Evolutionary conservation across 1,140 invertebrate species (phyloP), one percentile per base, ranked within the genome.

Genomic region (Propsilocerus akamusi): DNA sequence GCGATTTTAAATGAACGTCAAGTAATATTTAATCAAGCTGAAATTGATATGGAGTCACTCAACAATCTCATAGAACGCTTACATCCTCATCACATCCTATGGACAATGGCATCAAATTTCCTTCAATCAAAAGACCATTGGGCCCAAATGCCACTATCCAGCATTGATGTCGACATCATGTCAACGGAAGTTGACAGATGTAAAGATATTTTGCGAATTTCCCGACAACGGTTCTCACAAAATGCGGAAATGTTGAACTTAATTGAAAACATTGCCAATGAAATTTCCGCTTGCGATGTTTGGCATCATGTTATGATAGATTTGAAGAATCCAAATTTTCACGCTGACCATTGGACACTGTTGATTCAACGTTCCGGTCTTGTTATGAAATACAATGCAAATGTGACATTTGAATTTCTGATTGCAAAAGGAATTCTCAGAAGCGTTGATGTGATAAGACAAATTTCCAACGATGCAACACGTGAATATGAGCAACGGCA

Each of bases 51-150:
- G 5, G 34, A 41, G 14, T 17, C 8, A 5, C 17, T 41, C 8
- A 41, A n/a, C 22, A 20, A 20, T 8, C 34, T 17, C 5, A 7
- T 17, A 8, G 17, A 20, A 41, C 11, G 34, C 34, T 6, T 41
- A 10, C 14, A 17, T 41, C 34, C 34, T 41, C 34, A 41, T 41
- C 34, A 41, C 12, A 20, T 20, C 3, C 22, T 41, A 17, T 41
- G 34, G 34, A 41, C 34, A 20, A 41, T 41, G 34, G 22, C 34
- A 41, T 41, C 34, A 41, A 17, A 41, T 41, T 41, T 41, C 34
- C 34, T 41, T 20, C 17, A 14, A 20, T 41, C 34, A 41, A 41
- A 41, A 17, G 34, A 41, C 8, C 17, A 20, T 14, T 41, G 34
- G 34, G 22, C 34, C 17, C 34, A 41, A 41, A 41, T 41, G 34